phyloP scores from a whole-genome alignment of 37 sponge, comb jelly and placozoan genomes.

The Axinella damicornis region DNA sequence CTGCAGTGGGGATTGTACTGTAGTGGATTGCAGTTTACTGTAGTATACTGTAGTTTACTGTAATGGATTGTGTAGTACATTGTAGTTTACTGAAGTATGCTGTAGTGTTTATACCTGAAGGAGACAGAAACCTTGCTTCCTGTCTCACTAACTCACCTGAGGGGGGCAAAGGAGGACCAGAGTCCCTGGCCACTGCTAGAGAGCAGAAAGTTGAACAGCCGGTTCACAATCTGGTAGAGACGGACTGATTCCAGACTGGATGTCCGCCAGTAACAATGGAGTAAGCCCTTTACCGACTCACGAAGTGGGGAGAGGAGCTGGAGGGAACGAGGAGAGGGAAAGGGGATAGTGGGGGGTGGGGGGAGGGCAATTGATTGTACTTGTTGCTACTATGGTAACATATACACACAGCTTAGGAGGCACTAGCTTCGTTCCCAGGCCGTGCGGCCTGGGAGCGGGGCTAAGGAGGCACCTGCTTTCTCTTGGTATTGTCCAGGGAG shows the following conservation, averaged over 20 bases:
- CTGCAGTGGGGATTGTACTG: background rate
- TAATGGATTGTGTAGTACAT: no score
- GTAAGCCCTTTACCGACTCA: slow-evolving; percentile 34
- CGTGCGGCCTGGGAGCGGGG: background rate
- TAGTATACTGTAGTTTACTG: background rate
- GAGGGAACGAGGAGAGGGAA: background rate
- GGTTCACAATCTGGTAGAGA: slow-evolving; percentile 41
- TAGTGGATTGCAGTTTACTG: background rate
- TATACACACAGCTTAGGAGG: no score
- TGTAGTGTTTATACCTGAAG: background rate
- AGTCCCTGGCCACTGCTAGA: slow-evolving; percentile 64
- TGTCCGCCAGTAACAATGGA: slow-evolving; percentile 65
- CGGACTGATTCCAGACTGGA: slow-evolving; percentile 37
- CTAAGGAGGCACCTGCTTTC: slow-evolving; percentile 42
- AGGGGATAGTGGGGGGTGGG: background rate
- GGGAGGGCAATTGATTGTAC: background rate
- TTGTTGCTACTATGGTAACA: no score
- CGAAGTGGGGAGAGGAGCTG: slow-evolving; percentile 47
- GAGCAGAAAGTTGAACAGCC: slow-evolving; percentile 58
- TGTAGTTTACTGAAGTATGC: no score
- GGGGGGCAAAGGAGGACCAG: slow-evolving; percentile 55
- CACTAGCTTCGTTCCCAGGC: no score
- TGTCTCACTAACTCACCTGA: slow-evolving; percentile 22
- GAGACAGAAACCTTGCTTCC: background rate
- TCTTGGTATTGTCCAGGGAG: slow-evolving; percentile 29